phyloP scores from a whole-genome alignment of 2,113 vertebrate genomes.

The Caloenas nicobarica region DNA sequence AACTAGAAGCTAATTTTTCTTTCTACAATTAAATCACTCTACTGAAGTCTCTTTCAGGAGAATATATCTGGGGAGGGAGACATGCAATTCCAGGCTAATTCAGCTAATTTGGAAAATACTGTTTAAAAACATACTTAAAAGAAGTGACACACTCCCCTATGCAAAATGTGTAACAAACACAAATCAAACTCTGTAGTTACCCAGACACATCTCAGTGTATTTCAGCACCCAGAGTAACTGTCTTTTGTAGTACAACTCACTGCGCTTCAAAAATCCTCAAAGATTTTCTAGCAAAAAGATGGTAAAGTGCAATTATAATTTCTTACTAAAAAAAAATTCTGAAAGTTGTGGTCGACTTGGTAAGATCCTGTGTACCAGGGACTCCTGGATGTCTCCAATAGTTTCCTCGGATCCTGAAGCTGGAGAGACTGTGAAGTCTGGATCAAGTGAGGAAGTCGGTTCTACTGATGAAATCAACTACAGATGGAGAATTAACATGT shows the following conservation, averaged over 20 bases:
- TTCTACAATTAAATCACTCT: not conserved
- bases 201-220: not conserved
- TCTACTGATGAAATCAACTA: constrained; percentile 50
- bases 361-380: not conserved
- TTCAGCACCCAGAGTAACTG: not conserved
- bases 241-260: not conserved
- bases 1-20: not conserved
- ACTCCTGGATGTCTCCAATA: not conserved
- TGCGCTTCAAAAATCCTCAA: not conserved
- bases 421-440: constrained; percentile 3
- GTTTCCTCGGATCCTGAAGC: constrained; percentile 23
- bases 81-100: not conserved
- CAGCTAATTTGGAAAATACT: not conserved
- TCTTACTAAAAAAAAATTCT: constrained; percentile 17
- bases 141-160: not conserved
- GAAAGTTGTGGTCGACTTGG: not conserved
- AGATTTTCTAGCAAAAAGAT: not conserved
- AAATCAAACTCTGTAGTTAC: not conserved
- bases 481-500: not conserved
- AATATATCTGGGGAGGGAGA: not conserved
- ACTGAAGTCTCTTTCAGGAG: not conserved
- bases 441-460: not conserved
- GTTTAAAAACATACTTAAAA: not conserved
- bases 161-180: not conserved
- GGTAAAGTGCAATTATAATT: not conserved